A percentile compares a stretch with the other conserved stretches of the same genome.
phyloP scores from a whole-genome alignment of 2,888 invertebrate genomes.

The Himalopsyche anomala region DNA sequence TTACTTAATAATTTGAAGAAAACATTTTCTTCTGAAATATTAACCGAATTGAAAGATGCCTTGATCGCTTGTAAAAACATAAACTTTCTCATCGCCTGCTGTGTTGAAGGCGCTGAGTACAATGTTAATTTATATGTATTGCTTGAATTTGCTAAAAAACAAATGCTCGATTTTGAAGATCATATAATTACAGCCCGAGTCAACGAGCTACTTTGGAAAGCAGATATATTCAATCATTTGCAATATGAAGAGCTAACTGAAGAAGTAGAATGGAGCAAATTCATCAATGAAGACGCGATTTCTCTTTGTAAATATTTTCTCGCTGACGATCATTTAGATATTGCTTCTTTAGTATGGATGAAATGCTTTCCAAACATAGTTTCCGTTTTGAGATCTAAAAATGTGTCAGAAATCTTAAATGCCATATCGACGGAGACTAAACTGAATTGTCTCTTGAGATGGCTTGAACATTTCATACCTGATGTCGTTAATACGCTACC shows the following conservation, averaged over 20 bases:
- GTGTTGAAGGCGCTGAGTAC: conserved; percentile 60
- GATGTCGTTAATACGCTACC: conserved; percentile 73
- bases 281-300: conserved; percentile 55
- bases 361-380: conserved; percentile 61
- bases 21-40: conserved; percentile 51
- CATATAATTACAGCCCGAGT: conserved; percentile 53
- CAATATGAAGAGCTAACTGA: conserved; percentile 55
- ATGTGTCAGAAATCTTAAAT: conserved; percentile 67
- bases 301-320: conserved; percentile 58
- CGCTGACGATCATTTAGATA: conserved; percentile 57
- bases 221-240: conserved; percentile 58
- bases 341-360: conserved; percentile 62
- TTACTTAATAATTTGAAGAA: conserved; percentile 60
- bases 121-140: conserved; percentile 54
- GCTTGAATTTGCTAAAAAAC: conserved; percentile 59
- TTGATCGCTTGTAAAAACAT: conserved; percentile 58
- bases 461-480: conserved; percentile 74
- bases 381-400: conserved; percentile 48
- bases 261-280: conserved; percentile 52
- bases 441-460: conserved; percentile 73
- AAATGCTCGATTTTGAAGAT: conserved; percentile 49
- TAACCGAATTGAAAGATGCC: conserved; percentile 61
- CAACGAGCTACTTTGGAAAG: conserved; percentile 62
- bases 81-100: conserved; percentile 60
- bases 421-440: conserved; percentile 73